Conservation (phyloP, 2,888 invertebrate species). For the Tanypteryx hageni region DNA sequence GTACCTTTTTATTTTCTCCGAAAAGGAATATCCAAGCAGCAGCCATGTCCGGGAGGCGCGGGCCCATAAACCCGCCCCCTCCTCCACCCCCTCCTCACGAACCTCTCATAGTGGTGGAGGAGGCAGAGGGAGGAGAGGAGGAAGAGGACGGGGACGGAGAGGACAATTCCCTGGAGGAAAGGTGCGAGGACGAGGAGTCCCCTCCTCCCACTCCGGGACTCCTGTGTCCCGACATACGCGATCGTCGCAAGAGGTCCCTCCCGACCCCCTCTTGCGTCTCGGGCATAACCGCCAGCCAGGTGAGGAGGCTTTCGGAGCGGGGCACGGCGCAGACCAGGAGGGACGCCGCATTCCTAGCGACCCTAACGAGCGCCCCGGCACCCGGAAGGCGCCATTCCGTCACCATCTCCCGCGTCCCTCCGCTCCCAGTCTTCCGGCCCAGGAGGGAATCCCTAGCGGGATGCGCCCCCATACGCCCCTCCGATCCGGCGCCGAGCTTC, state of each 20-base stretch:
- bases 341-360: slow-evolving; percentile 90
- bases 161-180: slow-evolving; percentile 79
- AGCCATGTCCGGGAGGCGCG: slow-evolving; percentile 55
- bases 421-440: slow-evolving; percentile 83
- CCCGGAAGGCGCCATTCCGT: slow-evolving; percentile 90
- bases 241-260: slow-evolving; percentile 88
- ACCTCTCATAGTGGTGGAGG: slow-evolving; percentile 90
- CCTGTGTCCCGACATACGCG: slow-evolving; percentile 83
- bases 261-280: slow-evolving; percentile 91
- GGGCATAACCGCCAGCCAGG: slow-evolving; percentile 92
- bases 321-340: slow-evolving; percentile 76
- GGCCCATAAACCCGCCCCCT: slow-evolving; percentile 2
- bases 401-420: slow-evolving; percentile 89
- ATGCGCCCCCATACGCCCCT: slow-evolving; percentile 76
- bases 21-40: not conserved
- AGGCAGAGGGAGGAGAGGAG: slow-evolving; percentile 83
- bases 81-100: slow-evolving; percentile 74
- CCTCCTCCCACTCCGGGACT: slow-evolving; percentile 82
- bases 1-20: not conserved
- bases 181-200: slow-evolving; percentile 74
- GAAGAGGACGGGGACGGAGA: slow-evolving; percentile 74
- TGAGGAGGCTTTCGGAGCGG: slow-evolving; percentile 87
- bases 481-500: slow-evolving; percentile 79
- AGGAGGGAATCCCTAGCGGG: slow-evolving; percentile 90
- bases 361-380: slow-evolving; percentile 85